A percentile compares a stretch with the other conserved stretches of the same genome.
phyloP scores from a whole-genome alignment of 2,888 invertebrate species.

The Charanyca ferruginea region DNA sequence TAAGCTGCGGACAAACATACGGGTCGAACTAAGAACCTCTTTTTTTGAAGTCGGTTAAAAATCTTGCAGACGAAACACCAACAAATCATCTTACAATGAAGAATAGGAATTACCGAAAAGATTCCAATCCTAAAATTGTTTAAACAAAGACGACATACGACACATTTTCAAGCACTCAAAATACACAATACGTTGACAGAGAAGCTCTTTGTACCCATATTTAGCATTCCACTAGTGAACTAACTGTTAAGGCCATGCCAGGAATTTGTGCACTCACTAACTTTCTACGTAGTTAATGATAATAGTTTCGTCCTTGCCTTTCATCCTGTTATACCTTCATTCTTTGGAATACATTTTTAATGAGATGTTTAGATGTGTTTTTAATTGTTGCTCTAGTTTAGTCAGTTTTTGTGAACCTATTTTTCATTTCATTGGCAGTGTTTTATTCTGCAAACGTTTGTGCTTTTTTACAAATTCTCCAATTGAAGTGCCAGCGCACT shows the following conservation, averaged over 20 bases:
- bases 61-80: no score
- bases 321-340: slow-evolving; percentile 55
- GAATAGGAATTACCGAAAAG: not conserved
- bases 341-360: slow-evolving; percentile 37
- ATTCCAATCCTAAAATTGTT: slow-evolving; percentile 27
- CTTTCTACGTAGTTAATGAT: slow-evolving; percentile 72
- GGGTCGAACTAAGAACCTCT: no score
- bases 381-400: slow-evolving; percentile 8
- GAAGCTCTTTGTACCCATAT: slow-evolving; percentile 72
- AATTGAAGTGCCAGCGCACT: no score
- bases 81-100: no score
- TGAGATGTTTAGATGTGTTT: slow-evolving; percentile 33
- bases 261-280: slow-evolving; percentile 61
- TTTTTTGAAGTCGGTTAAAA: no score
- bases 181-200: slow-evolving; percentile 40
- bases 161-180: slow-evolving; percentile 51
- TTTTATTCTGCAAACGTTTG: no score
- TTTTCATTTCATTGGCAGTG: not conserved
- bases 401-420: not conserved
- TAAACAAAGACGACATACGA: slow-evolving; percentile 48
- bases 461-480: no score
- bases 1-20: no score
- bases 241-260: slow-evolving; percentile 40
- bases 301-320: slow-evolving; percentile 58
- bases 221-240: slow-evolving; percentile 72